These are phyloP conservation scores for Phaonia tiefii DNA, from an alignment of 2,888 invertebrate genomes.

Conservation along the genomic window DNA sequence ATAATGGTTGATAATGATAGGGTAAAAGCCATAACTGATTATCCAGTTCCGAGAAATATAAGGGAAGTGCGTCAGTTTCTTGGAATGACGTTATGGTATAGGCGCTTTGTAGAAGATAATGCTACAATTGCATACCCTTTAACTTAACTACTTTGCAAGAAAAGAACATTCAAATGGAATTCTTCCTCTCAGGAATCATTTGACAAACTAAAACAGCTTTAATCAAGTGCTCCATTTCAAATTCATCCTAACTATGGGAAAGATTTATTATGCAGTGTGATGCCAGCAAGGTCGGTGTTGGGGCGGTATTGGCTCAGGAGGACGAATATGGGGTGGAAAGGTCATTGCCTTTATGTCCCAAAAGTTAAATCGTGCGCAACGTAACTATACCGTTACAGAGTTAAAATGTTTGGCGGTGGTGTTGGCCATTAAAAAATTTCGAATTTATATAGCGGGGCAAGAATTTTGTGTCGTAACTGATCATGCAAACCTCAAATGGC, in stretches of 20 bases:
- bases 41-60: background rate
- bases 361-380: background rate
- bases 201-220: constrained; percentile 22
- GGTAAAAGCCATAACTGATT: constrained; percentile 1
- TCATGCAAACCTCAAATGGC: too few relatives aligned
- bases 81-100: constrained; percentile 64
- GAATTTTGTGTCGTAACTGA: constrained; percentile 53
- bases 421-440: background rate
- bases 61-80: too few relatives aligned
- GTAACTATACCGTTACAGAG: background rate
- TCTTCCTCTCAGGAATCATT: constrained; percentile 24
- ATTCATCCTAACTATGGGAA: constrained; percentile 39
- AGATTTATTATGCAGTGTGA: constrained; percentile 55
- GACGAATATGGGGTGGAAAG: constrained; percentile 49
- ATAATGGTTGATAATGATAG: background rate
- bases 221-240: too few relatives aligned
- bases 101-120: constrained; percentile 55
- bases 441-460: constrained; percentile 1
- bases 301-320: constrained; percentile 29
- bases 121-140: constrained; percentile 41
- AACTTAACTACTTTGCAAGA: constrained; percentile 38
- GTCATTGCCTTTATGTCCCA: background rate
- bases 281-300: constrained; percentile 37
- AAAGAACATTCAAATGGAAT: constrained; percentile 46
- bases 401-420: background rate